Conservation (phyloP, 1,140 invertebrate species). For the Calosoma granatense region DNA sequence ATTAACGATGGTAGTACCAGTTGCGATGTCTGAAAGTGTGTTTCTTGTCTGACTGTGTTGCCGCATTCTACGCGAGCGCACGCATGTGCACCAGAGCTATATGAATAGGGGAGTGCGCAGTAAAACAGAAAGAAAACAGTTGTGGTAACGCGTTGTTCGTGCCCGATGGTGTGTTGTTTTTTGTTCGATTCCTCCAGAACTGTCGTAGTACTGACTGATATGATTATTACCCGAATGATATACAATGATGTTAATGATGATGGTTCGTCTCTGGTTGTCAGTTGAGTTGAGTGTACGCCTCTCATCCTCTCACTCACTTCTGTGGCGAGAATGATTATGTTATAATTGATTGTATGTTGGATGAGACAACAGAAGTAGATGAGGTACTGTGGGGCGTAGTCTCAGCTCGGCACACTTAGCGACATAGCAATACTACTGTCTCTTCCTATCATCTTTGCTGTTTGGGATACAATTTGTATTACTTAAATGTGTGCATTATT, state of each 20-base stretch:
- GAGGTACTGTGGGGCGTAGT: no score
- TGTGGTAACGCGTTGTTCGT: not conserved
- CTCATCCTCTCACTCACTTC: no score
- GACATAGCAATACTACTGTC: conserved; percentile 8
- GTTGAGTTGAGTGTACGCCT: not conserved
- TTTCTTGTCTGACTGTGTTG: no score
- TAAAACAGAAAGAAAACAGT: not conserved
- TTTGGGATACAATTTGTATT: conserved; percentile 9
- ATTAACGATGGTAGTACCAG: not conserved
- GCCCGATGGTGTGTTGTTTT: not conserved
- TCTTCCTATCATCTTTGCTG: conserved; percentile 6
- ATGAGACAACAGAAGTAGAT: no score
- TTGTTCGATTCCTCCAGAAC: not conserved
- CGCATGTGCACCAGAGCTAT: no score
- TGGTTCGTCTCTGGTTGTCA: not conserved
- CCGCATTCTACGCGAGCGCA: no score
- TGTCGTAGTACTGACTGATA: not conserved
- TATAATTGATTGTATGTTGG: no score
- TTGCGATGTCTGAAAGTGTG: not conserved
- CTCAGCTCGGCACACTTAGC: not conserved
- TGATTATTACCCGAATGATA: not conserved
- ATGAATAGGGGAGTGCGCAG: no score
- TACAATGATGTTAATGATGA: no score
- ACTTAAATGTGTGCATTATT: conserved; percentile 9
- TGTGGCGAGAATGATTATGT: no score